Conservation (phyloP, 2,113 vertebrate species). For the Sterna hirundo region DNA sequence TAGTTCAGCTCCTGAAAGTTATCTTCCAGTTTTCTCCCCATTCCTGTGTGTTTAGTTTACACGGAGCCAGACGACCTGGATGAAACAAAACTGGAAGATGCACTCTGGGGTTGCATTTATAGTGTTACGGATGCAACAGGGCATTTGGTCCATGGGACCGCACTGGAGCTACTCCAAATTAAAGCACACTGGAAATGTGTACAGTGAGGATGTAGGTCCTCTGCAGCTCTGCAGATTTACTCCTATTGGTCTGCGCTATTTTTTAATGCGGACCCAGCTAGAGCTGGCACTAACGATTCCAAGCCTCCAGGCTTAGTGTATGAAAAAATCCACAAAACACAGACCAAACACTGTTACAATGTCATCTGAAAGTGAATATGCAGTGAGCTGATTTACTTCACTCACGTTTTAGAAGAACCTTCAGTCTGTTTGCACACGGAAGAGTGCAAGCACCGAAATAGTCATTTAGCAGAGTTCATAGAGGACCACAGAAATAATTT, state of each 20-base stretch:
- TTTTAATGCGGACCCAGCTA: background rate
- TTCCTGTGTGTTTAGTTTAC: background rate
- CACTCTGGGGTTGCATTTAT: background rate
- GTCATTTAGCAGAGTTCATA: background rate
- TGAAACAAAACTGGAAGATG: background rate
- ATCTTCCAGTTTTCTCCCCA: background rate
- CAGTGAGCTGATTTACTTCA: background rate
- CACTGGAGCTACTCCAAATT: background rate
- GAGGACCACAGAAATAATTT: background rate
- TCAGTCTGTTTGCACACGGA: background rate
- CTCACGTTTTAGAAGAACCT: background rate
- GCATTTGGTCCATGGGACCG: background rate
- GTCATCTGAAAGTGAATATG: background rate
- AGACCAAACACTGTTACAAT: background rate
- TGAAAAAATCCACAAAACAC: background rate
- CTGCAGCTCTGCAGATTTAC: background rate
- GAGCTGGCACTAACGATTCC: background rate
- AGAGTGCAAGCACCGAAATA: background rate
- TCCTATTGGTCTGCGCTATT: background rate
- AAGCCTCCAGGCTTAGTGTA: background rate
- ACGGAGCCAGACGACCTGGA: rapidly evolving
- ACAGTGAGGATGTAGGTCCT: background rate
- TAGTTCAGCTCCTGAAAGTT: background rate
- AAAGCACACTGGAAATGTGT: background rate
- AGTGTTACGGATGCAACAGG: background rate